Conservation (phyloP, 2,888 invertebrate genomes). For the Drosophila planitibia region DNA sequence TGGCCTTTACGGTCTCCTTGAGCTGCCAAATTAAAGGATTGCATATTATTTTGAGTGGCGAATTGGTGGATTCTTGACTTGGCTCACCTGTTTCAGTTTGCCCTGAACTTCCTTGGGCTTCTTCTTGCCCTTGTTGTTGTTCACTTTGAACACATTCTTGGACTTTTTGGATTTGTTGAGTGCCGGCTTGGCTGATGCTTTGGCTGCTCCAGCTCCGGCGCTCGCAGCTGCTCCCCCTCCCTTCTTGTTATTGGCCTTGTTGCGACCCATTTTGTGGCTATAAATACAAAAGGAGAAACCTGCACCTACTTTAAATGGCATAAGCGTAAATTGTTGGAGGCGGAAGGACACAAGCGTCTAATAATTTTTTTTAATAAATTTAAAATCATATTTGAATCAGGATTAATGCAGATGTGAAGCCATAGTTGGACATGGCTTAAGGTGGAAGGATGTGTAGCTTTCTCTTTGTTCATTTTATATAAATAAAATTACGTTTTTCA, state of each 20-base stretch:
- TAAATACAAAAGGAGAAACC: conserved; percentile 45
- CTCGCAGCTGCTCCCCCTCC: conserved; percentile 40
- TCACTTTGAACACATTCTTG: conserved; percentile 84
- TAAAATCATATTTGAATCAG: background rate
- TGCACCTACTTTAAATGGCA: background rate
- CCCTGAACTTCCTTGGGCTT: conserved; percentile 85
- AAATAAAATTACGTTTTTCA: background rate
- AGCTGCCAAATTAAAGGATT: conserved; percentile 63
- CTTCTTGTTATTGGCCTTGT: conserved; percentile 77
- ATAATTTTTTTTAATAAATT: background rate
- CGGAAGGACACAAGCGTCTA: background rate
- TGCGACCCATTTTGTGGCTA: conserved; percentile 82
- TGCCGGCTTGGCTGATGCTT: conserved; percentile 55
- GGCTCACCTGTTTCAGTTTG: conserved; percentile 84
- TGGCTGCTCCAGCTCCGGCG: conserved; percentile 41
- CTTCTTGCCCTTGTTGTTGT: conserved; percentile 79
- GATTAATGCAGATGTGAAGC: background rate
- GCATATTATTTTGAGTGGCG: background rate
- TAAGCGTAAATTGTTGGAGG: background rate
- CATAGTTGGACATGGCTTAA: background rate
- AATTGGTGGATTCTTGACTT: background rate
- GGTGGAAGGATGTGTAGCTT: background rate
- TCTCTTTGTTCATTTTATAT: background rate
- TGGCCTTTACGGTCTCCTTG: conserved; percentile 83
- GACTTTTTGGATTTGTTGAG: conserved; percentile 81